phyloP scores from a whole-genome alignment of 2,888 invertebrate genomes.

The Lypha dubia region DNA sequence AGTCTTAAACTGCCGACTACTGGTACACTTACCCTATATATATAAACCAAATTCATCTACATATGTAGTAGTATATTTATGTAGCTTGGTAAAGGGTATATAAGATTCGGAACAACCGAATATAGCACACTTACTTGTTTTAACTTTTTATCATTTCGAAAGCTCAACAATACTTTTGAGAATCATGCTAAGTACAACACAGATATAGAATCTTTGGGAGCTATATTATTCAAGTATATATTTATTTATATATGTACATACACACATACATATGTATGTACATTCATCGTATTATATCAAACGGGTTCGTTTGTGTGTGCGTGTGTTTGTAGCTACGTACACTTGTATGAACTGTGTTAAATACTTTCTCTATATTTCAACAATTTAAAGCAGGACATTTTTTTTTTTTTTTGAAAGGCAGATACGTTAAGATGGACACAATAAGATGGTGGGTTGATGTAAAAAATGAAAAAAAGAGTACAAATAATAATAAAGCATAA shows the following conservation, averaged over 20 bases:
- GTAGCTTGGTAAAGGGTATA: too few relatives aligned
- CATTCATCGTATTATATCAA: background rate
- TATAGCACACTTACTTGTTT: too few relatives aligned
- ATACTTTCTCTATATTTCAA: conserved; percentile 31
- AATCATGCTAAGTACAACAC: conserved; percentile 21
- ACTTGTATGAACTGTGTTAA: conserved; percentile 4
- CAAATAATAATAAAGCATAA: conserved; percentile 36
- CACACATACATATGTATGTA: background rate
- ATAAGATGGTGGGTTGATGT: conserved; percentile 41
- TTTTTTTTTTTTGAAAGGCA: conserved; percentile 39
- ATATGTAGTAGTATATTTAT: too few relatives aligned
- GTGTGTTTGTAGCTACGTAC: background rate
- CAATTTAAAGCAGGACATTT: conserved; percentile 41
- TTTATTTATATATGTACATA: background rate
- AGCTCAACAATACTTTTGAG: conserved; percentile 42
- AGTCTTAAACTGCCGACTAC: too few relatives aligned
- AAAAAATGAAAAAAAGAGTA: background rate
- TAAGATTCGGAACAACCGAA: too few relatives aligned
- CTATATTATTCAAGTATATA: conserved; percentile 7
- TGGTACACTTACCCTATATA: too few relatives aligned
- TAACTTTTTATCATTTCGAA: conserved; percentile 42
- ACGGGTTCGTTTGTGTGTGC: too few relatives aligned
- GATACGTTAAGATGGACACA: conserved; percentile 42
- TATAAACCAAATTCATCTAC: too few relatives aligned
- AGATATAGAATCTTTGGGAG: conserved; percentile 36